Base-by-base conservation (phyloP, 2,797 vertebrate genomes). In the Meriones psammophilus region DNA sequence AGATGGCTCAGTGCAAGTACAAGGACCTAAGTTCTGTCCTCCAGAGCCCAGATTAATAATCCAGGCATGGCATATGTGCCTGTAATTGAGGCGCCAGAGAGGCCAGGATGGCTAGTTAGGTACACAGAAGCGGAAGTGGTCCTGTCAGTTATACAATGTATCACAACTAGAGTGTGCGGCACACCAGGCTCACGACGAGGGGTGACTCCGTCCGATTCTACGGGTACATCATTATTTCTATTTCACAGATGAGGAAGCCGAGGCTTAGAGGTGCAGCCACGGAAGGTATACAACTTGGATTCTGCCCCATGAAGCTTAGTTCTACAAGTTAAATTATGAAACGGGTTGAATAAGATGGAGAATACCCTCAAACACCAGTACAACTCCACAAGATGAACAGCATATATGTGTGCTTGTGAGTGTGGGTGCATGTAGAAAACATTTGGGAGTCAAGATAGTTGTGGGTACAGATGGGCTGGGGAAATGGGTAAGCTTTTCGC, bases 401-500 rank as follows among this genome's bases (percentile, higher is more conserved):
- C 24, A 13, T 76, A 10, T 22, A 10, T 1, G 36, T 8, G 54
- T 15, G 17, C 50, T 10, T 4, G 13, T 3, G 46, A 8, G 68
- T 28, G 46, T 83, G 28, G 71, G 39, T 20, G 20, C 33, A 5
- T 15, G 33, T 28, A 28, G 56, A 76, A 85, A 79, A 71, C 13
- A 39, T 54, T 80, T 56, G 68, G 50, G 85, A 89, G 73, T 46
- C 88, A 77, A 42, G 20, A 74, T 36, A 39, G 42, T 20, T 18
- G 24, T 83, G 73, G 24, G 78, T 88, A 33, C 92, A 92, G 96
- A 97, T 89, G 89, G 93, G 71, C 66, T 92, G 78, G 15, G 33
- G 56, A 91, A 58, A 30, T 26, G 80, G 50, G 46, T 26, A 77
- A n/a, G 91, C 50, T 54, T 56, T 66, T 79, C 46, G 30, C 50